Base-by-base conservation (phyloP, 2,888 invertebrate species). In the Vesta saturnalis region DNA sequence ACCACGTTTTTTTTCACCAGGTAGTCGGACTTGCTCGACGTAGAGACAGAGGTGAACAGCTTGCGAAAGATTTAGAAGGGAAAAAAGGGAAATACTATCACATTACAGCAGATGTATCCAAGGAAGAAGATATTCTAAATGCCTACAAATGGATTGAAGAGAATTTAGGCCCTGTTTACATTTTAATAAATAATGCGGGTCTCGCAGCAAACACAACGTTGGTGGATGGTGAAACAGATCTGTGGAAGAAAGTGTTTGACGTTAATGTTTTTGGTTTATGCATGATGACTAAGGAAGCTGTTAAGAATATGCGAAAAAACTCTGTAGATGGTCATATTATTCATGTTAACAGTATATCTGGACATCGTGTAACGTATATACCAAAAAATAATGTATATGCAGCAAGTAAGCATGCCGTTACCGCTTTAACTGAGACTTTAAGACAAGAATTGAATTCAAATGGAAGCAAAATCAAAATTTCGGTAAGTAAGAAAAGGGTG, bases 11-110 rank as follows among this genome's bases (percentile, higher is more conserved):
- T n/a, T n/a, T n/a, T n/a, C n/a, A n/a, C n/a, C 14, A 78, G 77
- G 78, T 78, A 4, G 76, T 77, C 6, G 78, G 77, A 15, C 64
- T 78, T 10, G 77, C 77, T 15, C 60, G 78, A 54, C 74, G 77
- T 8, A 69, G 70, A 14, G 72, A 78, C 43, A 68, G 52, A 19
- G 30, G 78, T 21, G 72, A 76, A 43, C 64, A 69, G 46, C 59
- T 77, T 8, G 64, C 71, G 14, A 56, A 62, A 57, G 62, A 60
- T 39, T 60, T 75, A 10, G 15, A 66, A 23, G 30, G 18, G 1
- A 46, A 59, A 23, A 59, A 60, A 16, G 76, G 74, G 6, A 73
- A 73, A 64, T 46, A 77, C 0, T 61, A 69, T 52, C 64, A 73
- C 1, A 5, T 67, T 2, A 73, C 73, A 72, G 70, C 70, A 22